phyloP scores from a whole-genome alignment of 2,113 vertebrate species.

The Petromus typicus region DNA sequence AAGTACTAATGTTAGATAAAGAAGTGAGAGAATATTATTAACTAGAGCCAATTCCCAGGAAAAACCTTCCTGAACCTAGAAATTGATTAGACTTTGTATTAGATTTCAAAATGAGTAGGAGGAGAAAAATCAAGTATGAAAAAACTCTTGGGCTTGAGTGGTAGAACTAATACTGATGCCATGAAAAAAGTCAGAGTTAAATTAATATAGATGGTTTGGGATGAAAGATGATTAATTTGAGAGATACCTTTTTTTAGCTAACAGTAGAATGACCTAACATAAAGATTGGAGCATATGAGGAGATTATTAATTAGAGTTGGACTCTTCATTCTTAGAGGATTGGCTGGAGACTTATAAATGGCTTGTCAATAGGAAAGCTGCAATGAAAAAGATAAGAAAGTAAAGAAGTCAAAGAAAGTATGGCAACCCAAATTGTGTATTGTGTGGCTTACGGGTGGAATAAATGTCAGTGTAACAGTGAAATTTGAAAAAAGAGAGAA shows the following conservation, averaged over 20 bases:
- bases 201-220: slow-evolving; percentile 7
- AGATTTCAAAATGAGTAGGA: neutral
- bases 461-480: neutral
- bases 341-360: neutral
- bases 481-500: slow-evolving; percentile 21
- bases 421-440: neutral
- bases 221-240: slow-evolving; percentile 16
- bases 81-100: neutral
- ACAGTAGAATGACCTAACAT: neutral
- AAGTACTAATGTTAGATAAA: neutral
- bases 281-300: neutral
- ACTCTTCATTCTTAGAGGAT: neutral
- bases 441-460: neutral
- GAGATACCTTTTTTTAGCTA: slow-evolving; percentile 7
- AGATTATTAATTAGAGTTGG: neutral
- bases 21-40: neutral
- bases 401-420: neutral
- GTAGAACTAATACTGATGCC: neutral
- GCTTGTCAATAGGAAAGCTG: neutral
- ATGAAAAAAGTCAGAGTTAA: neutral
- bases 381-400: neutral
- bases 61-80: slow-evolving; percentile 17
- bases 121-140: neutral
- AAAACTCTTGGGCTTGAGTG: neutral
- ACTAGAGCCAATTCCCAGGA: neutral